Percentiles rank a stretch among this genome's conserved stretches.
phyloP scores from a whole-genome alignment of 2,888 invertebrate species.

The Coleophora flavipennella region DNA sequence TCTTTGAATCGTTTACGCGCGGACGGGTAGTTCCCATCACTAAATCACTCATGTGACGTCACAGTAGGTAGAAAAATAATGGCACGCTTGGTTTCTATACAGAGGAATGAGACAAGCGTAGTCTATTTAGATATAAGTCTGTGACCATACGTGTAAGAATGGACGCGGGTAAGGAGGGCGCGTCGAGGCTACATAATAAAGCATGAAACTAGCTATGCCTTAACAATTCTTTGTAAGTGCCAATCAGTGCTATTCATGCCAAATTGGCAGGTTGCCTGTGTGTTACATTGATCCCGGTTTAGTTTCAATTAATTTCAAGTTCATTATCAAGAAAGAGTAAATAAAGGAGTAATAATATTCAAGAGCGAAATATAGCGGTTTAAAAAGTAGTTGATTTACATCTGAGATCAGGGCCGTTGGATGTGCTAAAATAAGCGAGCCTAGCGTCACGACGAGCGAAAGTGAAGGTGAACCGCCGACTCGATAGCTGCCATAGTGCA shows the following conservation, averaged over 20 bases:
- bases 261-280: conserved; percentile 40
- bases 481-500: too few species aligned
- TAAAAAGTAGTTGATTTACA: neutral
- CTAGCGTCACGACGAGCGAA: conserved; percentile 2
- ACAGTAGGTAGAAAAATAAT: too few species aligned
- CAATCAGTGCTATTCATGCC: conserved; percentile 28
- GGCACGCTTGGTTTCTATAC: too few species aligned
- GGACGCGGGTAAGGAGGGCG: too few species aligned
- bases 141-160: too few species aligned
- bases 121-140: too few species aligned
- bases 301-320: conserved; percentile 25
- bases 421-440: neutral
- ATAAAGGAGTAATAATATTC: neutral
- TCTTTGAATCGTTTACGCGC: too few species aligned
- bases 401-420: neutral
- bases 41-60: too few species aligned
- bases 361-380: neutral
- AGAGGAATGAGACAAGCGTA: too few species aligned
- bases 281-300: conserved; percentile 22
- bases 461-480: conserved; percentile 7
- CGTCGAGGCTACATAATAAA: conserved; percentile 7
- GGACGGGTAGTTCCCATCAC: too few species aligned
- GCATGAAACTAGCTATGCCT: conserved; percentile 24
- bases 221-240: conserved; percentile 24
- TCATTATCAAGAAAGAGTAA: conserved; percentile 19